Base-by-base conservation (phyloP, 2,113 vertebrate species). In the Nesoenas mayeri region DNA sequence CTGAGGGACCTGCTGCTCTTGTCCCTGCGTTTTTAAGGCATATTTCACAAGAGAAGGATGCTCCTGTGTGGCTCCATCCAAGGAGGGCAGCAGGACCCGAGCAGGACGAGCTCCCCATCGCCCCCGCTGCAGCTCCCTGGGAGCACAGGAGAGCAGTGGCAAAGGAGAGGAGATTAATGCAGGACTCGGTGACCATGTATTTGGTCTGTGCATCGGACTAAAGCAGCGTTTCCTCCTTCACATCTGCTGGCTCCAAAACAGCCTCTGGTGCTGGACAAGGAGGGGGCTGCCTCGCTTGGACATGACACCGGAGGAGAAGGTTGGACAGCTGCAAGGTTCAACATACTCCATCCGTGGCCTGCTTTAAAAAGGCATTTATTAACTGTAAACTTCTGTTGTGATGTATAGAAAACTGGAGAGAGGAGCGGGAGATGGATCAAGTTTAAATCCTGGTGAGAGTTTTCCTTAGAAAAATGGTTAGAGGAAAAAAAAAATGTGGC, bases 321-420 rank as follows among this genome's bases (percentile, higher is more conserved):
- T 72, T 12, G 66, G 85, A 36, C 24, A 70, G 77, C 87, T 82
- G 75, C 88, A 53, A 79, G 79, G 77, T 79, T 83, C 94, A 65
- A 80, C 69, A 58, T 77, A 67, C 90, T 93, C 75, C 56, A 20
- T 32, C 84, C 53, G 40, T 48, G 89, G 77, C 65, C 92, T 92
- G 92, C 88, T 93, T 81, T 85, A 53, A 92, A 95, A 97, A 91
- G 85, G 78, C 79, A 75, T 95, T 93, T 89, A 79, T 94, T 87
- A 85, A 31, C 91, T 93, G 94, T 97, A 95, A 97, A 96, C 96
- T 69, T 93, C 75, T 91, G 79, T 93, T 2, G 19, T 81, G 88
- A 56, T 0, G 22, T 53, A 18, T 75, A 94, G 91, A 94, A 96
- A 96, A 94, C 78, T 0, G 4, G 44, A 77, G 74, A 56, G 71